A percentile compares a stretch with the other conserved stretches of the same genome.
These are phyloP conservation scores for Arvicanthis niloticus DNA, from an alignment of 2,113 vertebrate genomes.

Conservation along the genomic window DNA sequence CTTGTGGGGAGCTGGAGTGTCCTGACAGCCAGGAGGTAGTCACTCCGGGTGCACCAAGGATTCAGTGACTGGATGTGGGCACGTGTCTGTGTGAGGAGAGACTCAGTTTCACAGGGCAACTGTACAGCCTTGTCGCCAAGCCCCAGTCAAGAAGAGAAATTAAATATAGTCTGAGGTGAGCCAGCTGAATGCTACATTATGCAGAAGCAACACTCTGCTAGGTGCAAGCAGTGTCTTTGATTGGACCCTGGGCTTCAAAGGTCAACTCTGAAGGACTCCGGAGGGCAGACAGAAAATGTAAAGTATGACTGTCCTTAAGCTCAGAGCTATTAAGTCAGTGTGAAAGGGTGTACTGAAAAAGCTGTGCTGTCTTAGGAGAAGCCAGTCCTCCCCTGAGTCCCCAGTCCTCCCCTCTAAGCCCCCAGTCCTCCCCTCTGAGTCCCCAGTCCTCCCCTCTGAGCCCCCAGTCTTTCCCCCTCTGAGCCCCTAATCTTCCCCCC, in stretches of 20 bases:
- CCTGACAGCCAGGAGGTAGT: not conserved
- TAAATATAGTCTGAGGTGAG: not conserved
- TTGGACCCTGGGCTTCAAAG: not conserved
- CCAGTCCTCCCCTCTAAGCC: not conserved
- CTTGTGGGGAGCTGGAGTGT: too few relatives aligned
- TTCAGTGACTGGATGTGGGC: fast-evolving
- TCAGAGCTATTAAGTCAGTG: not conserved
- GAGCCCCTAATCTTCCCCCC: too few relatives aligned
- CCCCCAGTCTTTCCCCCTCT: not conserved
- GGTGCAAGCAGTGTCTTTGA: not conserved
- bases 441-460: too few relatives aligned
- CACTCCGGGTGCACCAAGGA: fast-evolving
- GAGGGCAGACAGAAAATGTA: not conserved
- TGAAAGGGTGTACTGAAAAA: not conserved
- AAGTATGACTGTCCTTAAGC: not conserved
- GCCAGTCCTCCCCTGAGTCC: not conserved
- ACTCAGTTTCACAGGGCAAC: too few relatives aligned
- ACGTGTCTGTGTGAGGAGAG: fast-evolving
- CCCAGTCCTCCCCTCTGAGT: not conserved
- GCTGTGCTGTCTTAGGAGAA: fast-evolving
- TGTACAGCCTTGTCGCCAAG: not conserved
- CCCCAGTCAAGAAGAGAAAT: not conserved
- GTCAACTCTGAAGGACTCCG: not conserved
- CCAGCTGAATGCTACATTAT: not conserved
- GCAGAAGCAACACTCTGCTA: fast-evolving